Base-by-base conservation (phyloP, 1,140 invertebrate genomes). In the Papilio helenus region DNA sequence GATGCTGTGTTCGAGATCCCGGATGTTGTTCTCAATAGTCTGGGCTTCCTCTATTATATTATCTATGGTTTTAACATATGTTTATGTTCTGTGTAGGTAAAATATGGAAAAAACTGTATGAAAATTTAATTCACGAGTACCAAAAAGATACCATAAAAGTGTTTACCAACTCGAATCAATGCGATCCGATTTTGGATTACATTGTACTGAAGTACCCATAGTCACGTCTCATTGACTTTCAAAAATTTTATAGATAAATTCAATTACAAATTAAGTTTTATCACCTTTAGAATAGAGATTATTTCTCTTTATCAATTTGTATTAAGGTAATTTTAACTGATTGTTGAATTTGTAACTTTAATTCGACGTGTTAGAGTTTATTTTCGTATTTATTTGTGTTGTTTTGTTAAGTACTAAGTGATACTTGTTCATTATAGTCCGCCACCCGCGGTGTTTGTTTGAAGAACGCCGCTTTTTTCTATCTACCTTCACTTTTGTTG, bases 401-500 rank as follows among this genome's bases (percentile, higher is more conserved):
- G 12, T 51, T 61, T 76, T 76, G 14, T 58, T 58, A 20, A 76
- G 74, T 16, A 76, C 18, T 61, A 76, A 61, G 49, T 76, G 55
- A 39, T 76, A 58, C 74, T 26, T 76, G 55, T 76, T 76, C 29
- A 76, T 76, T 76, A 76, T 76, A 76, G 44, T 76, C 74, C 51
- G 74, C 74, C 74, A 76, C 74, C 74, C 74, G 74, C 74, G 29
- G 76, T 29, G 76, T 77, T 61, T 77, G 76, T 77, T 77, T 77
- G 51, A 42, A 55, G 20, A 77, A 77, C 76, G 76, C 76, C 76
- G 76, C 76, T 55, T 77, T 77, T 77, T 76, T 77, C 51, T 65
- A 76, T 20, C 76, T 29, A 55, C 51, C 72, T 23, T 23, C 44
- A 51, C 77, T 72, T 80, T 80, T 83, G 82, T 84, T 73, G 73